phyloP scores from a whole-genome alignment of 2,888 invertebrate genomes.

The Leptura quadrifasciata region DNA sequence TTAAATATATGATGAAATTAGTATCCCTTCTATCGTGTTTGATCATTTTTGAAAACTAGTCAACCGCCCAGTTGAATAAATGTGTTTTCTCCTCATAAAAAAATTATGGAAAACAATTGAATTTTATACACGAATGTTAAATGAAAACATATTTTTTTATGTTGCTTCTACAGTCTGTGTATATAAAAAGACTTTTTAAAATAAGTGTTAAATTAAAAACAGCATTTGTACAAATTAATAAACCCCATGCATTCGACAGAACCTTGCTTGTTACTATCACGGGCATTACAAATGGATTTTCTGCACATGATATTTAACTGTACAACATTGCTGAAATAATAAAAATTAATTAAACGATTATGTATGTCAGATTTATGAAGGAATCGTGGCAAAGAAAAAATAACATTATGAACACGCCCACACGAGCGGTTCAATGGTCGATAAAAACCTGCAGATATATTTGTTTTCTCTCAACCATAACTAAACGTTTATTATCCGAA shows the following conservation, averaged over 20 bases:
- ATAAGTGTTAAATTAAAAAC: neutral
- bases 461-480: conserved; percentile 54
- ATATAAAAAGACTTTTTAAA: neutral
- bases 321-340: conserved; percentile 46
- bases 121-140: no score
- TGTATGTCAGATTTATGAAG: conserved; percentile 52
- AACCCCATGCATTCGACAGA: neutral
- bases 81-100: no score
- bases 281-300: neutral
- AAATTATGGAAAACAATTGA: no score
- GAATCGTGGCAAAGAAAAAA: conserved; percentile 47
- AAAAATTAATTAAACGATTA: conserved; percentile 56
- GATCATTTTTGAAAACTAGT: no score
- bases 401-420: conserved; percentile 26
- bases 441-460: conserved; percentile 58
- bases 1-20: no score
- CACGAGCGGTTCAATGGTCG: conserved; percentile 55
- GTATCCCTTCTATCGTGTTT: no score
- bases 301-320: conserved; percentile 7
- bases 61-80: no score
- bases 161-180: no score
- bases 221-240: neutral
- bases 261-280: conserved; percentile 1
- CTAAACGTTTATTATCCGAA: conserved; percentile 35
- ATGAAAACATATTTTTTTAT: no score